phyloP scores from a whole-genome alignment of 2,888 invertebrate species.

The Acanthosepion lycidas region DNA sequence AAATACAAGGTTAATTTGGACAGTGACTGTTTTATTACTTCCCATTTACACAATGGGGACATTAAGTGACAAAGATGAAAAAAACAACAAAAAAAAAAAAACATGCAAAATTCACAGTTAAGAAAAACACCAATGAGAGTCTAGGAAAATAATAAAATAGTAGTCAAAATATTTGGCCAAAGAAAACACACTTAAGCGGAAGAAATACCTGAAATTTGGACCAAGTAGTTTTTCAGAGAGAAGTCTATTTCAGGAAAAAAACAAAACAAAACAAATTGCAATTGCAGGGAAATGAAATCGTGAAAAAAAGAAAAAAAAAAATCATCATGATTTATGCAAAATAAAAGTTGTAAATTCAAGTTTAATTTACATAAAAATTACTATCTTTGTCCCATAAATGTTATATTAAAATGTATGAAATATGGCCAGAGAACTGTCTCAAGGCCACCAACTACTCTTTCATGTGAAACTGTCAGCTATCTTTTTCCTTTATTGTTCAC shows the following conservation, averaged over 20 bases:
- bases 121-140: neutral
- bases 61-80: neutral
- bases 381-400: no score
- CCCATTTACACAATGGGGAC: neutral
- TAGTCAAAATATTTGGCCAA: neutral
- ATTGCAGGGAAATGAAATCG: neutral
- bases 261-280: neutral
- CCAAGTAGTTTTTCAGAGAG: constrained; percentile 16
- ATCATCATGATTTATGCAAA: neutral
- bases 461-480: no score
- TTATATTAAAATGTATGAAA: no score
- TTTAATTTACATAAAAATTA: neutral
- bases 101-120: neutral
- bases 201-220: constrained; percentile 13
- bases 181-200: constrained; percentile 16
- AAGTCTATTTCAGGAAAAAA: neutral
- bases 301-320: neutral
- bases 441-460: no score
- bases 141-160: neutral
- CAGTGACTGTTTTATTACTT: no score
- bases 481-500: no score
- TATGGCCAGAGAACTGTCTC: no score
- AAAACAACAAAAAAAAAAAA: neutral
- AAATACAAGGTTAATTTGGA: no score
- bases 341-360: neutral